A percentile compares a stretch with the other conserved stretches of the same genome.
Conservation (phyloP, 2,888 invertebrate genomes). For the Phortica magna region DNA sequence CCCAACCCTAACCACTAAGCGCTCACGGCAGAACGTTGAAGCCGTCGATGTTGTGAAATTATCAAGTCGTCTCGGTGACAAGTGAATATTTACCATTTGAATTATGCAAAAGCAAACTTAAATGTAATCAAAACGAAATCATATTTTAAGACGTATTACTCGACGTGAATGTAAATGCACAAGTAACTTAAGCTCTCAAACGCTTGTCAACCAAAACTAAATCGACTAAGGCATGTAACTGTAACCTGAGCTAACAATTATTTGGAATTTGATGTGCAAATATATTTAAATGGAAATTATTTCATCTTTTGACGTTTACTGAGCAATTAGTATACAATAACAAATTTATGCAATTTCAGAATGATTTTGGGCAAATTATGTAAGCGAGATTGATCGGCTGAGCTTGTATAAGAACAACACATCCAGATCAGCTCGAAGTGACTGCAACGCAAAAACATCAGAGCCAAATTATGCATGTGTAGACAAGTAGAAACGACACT, state of each 20-base stretch:
- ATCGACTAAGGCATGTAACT: neutral
- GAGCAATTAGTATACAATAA: slow-evolving; percentile 13
- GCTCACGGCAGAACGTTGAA: too few species aligned
- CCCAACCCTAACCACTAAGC: neutral
- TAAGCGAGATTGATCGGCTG: neutral
- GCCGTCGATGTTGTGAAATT: neutral
- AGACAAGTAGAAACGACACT: neutral
- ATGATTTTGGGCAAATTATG: neutral
- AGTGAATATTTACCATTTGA: slow-evolving; percentile 26
- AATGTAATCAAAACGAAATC: slow-evolving; percentile 26
- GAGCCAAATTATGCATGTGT: neutral
- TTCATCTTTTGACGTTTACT: slow-evolving; percentile 1
- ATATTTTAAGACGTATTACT: slow-evolving; percentile 15
- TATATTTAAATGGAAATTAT: slow-evolving; percentile 16
- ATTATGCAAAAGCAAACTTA: slow-evolving; percentile 29
- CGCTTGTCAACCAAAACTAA: neutral
- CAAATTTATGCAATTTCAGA: neutral
- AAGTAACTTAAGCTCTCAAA: neutral
- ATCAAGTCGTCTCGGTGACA: slow-evolving; percentile 19
- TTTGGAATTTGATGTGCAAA: slow-evolving; percentile 2
- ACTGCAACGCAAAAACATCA: neutral
- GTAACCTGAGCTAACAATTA: neutral
- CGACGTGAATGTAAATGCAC: neutral
- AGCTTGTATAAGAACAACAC: too few species aligned
- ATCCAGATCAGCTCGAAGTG: neutral